Evolutionary conservation across 2,797 vertebrate genomes (phyloP), one percentile per base, ranked within the genome.

Genomic region (Cryptoblepharus egeriae): DNA sequence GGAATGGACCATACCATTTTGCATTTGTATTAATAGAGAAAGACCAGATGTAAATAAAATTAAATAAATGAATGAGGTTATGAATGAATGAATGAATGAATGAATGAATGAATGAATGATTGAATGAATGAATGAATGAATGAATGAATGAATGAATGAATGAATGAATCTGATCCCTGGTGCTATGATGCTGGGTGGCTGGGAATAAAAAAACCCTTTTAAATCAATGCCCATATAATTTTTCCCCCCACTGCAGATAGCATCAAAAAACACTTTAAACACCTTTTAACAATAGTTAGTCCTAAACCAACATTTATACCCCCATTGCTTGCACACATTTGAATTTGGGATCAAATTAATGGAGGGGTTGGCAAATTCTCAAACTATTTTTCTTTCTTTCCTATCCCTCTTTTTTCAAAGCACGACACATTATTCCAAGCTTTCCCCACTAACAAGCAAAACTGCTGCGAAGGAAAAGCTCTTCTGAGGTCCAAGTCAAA

Each of bases 401-500:
- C 61, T 57, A 16, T 71, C 30, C 86, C 58, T 75, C 37, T 82
- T 63, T 61, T n/a, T 61, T 42, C 84, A 74, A 86, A 90, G 83
- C 35, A 81, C 90, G 85, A 82, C 22, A 75, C 35, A 67, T 92
- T 81, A 75, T 87, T 74, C 61, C 55, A 88, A 87, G 70, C 68
- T 87, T 87, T 42, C 45, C 16, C 69, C 28, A 13, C 58, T 84
- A 90, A 92, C 85, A 90, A 90, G 88, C 85, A 90, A 90, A 88
- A 87, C 77, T 81, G 73, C 73, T 85, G 82, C 87, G 81, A 75
- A 90, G 92, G 89, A 92, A 94, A 95, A 91, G 88, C 20, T 77
- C 74, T 85, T 92, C 88, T 85, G 69, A 93, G 91, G 87, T 94
- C 92, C 88, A 87, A 92, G 94, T 95, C 94, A 94, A 96, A 95